Evolutionary conservation across 2,888 invertebrate genomes (phyloP).

Genomic region (Ypsolopha sequella): DNA sequence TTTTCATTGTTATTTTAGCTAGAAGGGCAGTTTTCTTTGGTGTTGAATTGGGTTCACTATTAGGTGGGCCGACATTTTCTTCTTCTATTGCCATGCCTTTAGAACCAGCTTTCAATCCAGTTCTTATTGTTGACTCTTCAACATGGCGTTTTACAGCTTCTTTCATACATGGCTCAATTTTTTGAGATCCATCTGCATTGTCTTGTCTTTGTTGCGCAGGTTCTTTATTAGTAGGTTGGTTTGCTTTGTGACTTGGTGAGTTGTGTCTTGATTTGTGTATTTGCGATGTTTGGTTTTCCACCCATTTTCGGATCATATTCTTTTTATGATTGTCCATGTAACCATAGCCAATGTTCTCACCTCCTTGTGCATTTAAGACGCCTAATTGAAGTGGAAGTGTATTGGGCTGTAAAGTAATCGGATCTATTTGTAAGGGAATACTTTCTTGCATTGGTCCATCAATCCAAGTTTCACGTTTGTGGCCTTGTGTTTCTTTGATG

Average conservation of each 20-base stretch:
- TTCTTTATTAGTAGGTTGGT: neutral
- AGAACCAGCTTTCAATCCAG: slow-evolving; percentile 69
- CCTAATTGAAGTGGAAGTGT: slow-evolving; percentile 49
- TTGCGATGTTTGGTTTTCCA: slow-evolving; percentile 90
- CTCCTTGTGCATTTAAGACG: slow-evolving; percentile 52
- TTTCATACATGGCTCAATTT: slow-evolving; percentile 59
- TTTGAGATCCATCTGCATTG: slow-evolving; percentile 36
- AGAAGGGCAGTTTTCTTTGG: slow-evolving; percentile 28
- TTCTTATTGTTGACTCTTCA: slow-evolving; percentile 72
- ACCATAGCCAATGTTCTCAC: slow-evolving; percentile 77
- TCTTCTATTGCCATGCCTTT: slow-evolving; percentile 63
- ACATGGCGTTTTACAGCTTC: slow-evolving; percentile 69
- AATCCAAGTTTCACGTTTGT: slow-evolving; percentile 94
- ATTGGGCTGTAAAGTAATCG: slow-evolving; percentile 74
- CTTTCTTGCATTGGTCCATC: slow-evolving; percentile 89
- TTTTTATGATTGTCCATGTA: slow-evolving; percentile 95
- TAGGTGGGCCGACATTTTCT: slow-evolving; percentile 52
- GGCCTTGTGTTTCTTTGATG: slow-evolving; percentile 81
- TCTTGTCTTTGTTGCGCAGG: slow-evolving; percentile 22
- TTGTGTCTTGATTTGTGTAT: slow-evolving; percentile 77
- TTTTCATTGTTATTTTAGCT: slow-evolving; percentile 44
- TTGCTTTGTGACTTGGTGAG: slow-evolving; percentile 45
- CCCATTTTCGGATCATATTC: slow-evolving; percentile 94
- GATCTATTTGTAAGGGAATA: slow-evolving; percentile 58
- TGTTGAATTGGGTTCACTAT: slow-evolving; percentile 32